Conservation (phyloP, 2,113 vertebrate genomes). For the Empidonax traillii region DNA sequence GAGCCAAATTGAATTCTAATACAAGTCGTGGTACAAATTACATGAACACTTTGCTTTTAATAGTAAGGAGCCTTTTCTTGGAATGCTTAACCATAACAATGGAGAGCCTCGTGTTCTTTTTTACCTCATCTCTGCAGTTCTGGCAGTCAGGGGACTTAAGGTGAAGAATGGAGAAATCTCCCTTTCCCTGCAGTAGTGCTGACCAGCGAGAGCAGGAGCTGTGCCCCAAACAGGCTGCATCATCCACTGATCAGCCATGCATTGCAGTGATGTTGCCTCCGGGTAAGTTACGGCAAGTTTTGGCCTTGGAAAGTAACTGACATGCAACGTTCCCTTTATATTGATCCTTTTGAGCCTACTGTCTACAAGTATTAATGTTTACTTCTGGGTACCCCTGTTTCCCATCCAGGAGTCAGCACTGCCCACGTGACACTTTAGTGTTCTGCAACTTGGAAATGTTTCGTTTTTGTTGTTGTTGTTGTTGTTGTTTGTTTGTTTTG, state of each 20-base stretch:
- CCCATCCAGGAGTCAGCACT: background rate
- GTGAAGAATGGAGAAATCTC: background rate
- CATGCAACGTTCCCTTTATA: background rate
- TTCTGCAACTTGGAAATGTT: background rate
- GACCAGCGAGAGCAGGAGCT: background rate
- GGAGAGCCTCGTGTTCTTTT: accelerated
- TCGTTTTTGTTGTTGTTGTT: no score
- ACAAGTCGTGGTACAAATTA: background rate
- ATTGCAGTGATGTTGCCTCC: no score
- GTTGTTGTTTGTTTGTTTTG: no score
- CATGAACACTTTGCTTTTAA: background rate
- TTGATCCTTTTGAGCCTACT: background rate
- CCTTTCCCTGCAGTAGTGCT: background rate
- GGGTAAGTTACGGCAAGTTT: background rate
- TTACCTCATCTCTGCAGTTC: background rate
- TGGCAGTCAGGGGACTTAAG: background rate
- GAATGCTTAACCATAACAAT: accelerated
- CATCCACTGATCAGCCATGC: accelerated
- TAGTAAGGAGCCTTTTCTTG: background rate
- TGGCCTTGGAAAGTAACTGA: background rate
- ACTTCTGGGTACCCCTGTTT: background rate
- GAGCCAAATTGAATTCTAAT: background rate
- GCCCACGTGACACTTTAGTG: accelerated
- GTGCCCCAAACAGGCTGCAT: background rate
- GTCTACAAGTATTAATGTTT: background rate